Conservation (phyloP, 64 coral and sea anemone genomes). For the Montipora sp. region DNA sequence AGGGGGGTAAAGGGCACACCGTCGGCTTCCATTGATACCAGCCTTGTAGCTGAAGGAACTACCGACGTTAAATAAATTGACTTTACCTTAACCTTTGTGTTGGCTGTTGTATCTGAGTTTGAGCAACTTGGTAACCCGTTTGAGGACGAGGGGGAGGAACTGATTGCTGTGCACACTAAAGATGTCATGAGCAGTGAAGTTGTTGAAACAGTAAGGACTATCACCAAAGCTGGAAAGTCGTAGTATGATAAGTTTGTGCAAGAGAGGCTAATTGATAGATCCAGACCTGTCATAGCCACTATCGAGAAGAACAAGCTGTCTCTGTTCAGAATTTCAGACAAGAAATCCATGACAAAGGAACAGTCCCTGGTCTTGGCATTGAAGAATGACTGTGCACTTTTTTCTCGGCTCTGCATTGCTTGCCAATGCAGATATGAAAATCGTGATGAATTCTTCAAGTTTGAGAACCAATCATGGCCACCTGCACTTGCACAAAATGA, state of each 20-base stretch:
- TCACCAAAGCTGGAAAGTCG: neutral
- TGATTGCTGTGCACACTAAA: neutral
- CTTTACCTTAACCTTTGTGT: too few species aligned
- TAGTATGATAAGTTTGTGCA: neutral
- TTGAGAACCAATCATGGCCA: constrained; percentile 57
- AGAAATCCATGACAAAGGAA: neutral
- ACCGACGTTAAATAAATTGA: too few species aligned
- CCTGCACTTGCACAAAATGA: constrained; percentile 6
- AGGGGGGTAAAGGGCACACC: too few species aligned
- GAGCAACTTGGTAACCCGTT: neutral
- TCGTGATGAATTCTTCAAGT: neutral
- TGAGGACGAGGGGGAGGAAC: neutral
- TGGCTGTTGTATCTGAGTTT: neutral
- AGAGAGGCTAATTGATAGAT: neutral
- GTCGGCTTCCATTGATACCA: too few species aligned
- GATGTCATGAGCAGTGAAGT: constrained; percentile 3
- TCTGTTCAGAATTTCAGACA: neutral
- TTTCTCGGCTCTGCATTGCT: neutral
- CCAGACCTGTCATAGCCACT: neutral
- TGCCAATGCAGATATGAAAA: constrained; percentile 8
- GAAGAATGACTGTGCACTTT: neutral
- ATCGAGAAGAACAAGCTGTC: constrained; percentile 11
- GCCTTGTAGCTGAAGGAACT: too few species aligned
- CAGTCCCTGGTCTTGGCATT: neutral
- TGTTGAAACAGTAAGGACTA: neutral